Base-by-base conservation (phyloP, 2,113 vertebrate species). In the Tragulus kanchil region DNA sequence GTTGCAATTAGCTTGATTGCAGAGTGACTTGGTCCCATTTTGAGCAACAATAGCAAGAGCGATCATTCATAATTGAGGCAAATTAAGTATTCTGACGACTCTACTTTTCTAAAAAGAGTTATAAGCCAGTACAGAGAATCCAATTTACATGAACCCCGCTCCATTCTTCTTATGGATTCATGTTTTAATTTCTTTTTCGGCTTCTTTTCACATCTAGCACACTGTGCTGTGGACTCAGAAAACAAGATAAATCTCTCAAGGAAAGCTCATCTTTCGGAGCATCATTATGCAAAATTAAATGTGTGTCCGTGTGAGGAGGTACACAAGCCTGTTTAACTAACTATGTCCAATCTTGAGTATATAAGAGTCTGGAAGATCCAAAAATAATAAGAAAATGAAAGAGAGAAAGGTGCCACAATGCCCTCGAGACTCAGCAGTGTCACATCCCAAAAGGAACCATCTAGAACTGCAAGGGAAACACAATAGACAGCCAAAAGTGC, bases 1-100 rank as follows among this genome's bases (percentile, higher is more conserved):
- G 90, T 56, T 95, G 83, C 90, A 97, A 97, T 97, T 97, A 97
- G 85, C 88, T 92, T 59, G 65, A 95, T 67, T 96, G 83, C 82
- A 85, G 90, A 97, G 79, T 59, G 87, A 94, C 78, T 93, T 56
- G 79, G 81, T 61, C 78, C 92, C 82, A 71, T 83, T 91, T 90
- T 56, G 58, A 79, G 50, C 50, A 96, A 93, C 52, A 85, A 92
- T 94, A 95, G 89, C 28, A 58, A 94, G 87, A 89, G 62, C 45
- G 77, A 95, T 97, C 83, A 90, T 25, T 94, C 88, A 92, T 97
- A 97, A 97, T 92, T 91, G 97, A 87, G 42, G 48, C 71, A 90
- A 97, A 97, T 95, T 95, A 96, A 94, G 92, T 90, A 89, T 94
- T 95, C 92, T 92, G 89, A 95, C 56, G 54, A 94, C 28, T 64